A percentile compares a stretch with the other conserved stretches of the same genome.
Conservation (phyloP, 2,888 invertebrate genomes). For the Drosophila nr. medialis region DNA sequence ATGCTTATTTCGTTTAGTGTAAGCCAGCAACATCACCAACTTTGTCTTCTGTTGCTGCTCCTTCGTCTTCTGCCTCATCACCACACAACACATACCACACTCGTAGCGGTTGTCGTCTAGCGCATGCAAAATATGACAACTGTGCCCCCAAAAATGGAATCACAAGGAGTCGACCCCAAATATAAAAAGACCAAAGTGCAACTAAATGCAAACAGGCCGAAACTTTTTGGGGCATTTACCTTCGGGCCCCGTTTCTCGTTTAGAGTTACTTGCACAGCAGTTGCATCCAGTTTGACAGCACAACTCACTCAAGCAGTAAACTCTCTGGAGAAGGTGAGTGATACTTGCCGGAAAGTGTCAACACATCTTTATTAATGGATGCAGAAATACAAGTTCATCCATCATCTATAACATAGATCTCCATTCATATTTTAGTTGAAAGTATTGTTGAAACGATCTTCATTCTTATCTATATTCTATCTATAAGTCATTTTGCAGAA, state of each 20-base stretch:
- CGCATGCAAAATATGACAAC: constrained; percentile 76
- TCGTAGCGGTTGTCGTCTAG: constrained; percentile 35
- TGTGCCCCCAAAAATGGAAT: constrained; percentile 37
- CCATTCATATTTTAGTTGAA: background rate
- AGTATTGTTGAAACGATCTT: background rate
- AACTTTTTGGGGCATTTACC: constrained; percentile 20
- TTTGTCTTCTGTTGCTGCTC: constrained; percentile 15
- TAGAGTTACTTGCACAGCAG: constrained; percentile 47
- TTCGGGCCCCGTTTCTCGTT: constrained; percentile 14
- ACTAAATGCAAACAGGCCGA: constrained; percentile 36
- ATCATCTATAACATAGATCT: background rate
- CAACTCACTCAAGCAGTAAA: constrained; percentile 25
- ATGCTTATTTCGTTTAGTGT: constrained; percentile 80
- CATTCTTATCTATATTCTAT: background rate
- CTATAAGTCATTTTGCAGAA: background rate
- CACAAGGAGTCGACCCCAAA: constrained; percentile 33
- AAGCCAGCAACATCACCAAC: constrained; percentile 57
- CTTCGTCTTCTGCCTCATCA: background rate
- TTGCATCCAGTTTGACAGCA: constrained; percentile 48
- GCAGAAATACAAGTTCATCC: background rate
- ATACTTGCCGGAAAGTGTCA: constrained; percentile 29
- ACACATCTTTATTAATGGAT: constrained; percentile 24
- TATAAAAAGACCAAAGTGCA: constrained; percentile 35
- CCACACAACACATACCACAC: background rate
- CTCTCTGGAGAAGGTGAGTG: constrained; percentile 2